Percentiles rank a stretch among this genome's conserved stretches.
Conservation (phyloP, 2,113 vertebrate genomes). For the Muntiacus muntjak region DNA sequence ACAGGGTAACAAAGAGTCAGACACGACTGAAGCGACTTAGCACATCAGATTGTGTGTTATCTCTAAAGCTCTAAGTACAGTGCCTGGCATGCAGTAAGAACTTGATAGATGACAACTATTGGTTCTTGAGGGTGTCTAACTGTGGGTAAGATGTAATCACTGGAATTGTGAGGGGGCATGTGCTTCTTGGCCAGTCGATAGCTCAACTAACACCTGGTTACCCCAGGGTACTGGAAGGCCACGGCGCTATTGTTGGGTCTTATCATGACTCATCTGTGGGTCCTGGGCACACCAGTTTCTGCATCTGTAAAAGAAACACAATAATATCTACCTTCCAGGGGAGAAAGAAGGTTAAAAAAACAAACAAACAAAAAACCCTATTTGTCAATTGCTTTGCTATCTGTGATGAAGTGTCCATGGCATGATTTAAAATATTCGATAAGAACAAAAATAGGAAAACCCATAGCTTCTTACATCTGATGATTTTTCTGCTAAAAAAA, state of each 20-base stretch:
- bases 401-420: not conserved
- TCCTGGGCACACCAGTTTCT: not conserved
- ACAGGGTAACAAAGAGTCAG: not conserved
- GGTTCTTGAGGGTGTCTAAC: not conserved
- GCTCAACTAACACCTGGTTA: too few species aligned
- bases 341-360: not conserved
- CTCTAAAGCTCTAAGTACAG: not conserved
- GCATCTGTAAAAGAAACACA: not conserved
- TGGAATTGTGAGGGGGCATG: not conserved
- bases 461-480: not conserved
- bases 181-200: too few species aligned
- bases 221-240: not conserved
- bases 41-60: rapidly evolving
- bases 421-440: not conserved
- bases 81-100: rapidly evolving
- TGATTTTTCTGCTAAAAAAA: not conserved
- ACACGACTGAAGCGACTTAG: not conserved
- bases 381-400: not conserved
- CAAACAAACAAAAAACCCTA: not conserved
- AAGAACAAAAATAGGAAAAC: not conserved
- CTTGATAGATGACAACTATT: not conserved
- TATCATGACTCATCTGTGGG: not conserved
- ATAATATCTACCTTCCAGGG: not conserved
- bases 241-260: not conserved
- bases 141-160: not conserved